phyloP scores from a whole-genome alignment of 2,113 vertebrate genomes.

The Lethenteron camtschaticum region DNA sequence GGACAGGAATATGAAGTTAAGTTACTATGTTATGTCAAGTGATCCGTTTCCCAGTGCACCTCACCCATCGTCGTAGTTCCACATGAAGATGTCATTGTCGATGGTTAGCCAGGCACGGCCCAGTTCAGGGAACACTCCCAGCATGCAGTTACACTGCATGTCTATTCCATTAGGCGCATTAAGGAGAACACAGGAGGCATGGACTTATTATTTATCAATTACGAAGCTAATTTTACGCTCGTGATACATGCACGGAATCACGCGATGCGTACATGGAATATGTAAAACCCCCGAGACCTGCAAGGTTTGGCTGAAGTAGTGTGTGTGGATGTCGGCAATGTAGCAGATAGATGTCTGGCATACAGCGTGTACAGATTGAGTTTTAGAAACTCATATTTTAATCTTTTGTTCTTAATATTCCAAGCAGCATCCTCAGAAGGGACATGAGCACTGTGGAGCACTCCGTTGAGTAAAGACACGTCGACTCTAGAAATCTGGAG shows the following conservation, averaged over 20 bases:
- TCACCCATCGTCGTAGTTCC: conserved; percentile 95
- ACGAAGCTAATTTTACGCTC: too few relatives aligned
- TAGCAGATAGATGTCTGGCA: not conserved
- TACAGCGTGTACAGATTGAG: not conserved
- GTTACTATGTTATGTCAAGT: too few relatives aligned
- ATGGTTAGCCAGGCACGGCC: conserved; percentile 85
- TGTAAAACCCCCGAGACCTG: not conserved
- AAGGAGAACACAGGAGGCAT: conserved; percentile 17
- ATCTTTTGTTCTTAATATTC: too few relatives aligned
- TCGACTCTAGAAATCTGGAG: too few relatives aligned
- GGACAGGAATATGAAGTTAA: too few relatives aligned
- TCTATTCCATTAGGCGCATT: conserved; percentile 33
- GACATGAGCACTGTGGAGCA: too few relatives aligned
- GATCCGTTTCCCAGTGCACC: conserved; percentile 10
- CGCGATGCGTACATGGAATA: too few relatives aligned
- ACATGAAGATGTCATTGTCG: conserved; percentile 92
- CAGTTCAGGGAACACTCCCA: conserved; percentile 92
- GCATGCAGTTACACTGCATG: conserved; percentile 99
- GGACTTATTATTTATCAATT: not conserved
- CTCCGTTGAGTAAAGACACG: too few relatives aligned
- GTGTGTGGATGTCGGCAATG: not conserved
- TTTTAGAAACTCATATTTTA: not conserved
- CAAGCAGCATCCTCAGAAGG: too few relatives aligned
- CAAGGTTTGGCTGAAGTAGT: not conserved
- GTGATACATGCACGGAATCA: too few relatives aligned